These are phyloP conservation scores for Nesogale talazaci DNA, from an alignment of 2,113 vertebrate genomes.

Conservation along the genomic window DNA sequence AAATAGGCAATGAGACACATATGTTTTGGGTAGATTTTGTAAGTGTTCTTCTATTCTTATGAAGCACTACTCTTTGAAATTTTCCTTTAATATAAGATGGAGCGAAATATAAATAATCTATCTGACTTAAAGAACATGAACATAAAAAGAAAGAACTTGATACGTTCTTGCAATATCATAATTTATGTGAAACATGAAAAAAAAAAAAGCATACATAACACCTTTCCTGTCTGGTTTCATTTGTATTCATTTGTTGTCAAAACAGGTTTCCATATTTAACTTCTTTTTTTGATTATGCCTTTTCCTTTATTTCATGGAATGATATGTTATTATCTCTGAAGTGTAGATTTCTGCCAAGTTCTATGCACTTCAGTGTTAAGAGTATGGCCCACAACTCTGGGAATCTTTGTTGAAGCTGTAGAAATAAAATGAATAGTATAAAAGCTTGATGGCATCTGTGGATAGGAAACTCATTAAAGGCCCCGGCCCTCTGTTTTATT, in stretches of 20 bases:
- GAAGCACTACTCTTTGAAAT: constrained; percentile 5
- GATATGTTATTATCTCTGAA: constrained; percentile 87
- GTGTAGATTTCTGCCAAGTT: constrained; percentile 89
- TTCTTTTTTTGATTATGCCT: constrained; percentile 86
- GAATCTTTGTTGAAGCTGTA: constrained; percentile 90
- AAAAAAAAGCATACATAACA: constrained; percentile 80
- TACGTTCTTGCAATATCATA: constrained; percentile 73
- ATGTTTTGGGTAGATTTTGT: constrained; percentile 47
- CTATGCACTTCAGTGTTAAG: constrained; percentile 89
- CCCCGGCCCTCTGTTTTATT: constrained; percentile 92
- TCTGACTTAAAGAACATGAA: constrained; percentile 49
- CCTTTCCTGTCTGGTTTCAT: constrained; percentile 81
- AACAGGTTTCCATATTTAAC: constrained; percentile 88
- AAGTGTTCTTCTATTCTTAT: constrained; percentile 38
- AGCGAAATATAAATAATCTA: constrained; percentile 63
- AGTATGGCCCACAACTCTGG: constrained; percentile 91
- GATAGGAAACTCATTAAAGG: constrained; percentile 93
- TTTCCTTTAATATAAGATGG: constrained; percentile 61
- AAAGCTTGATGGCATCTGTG: constrained; percentile 93
- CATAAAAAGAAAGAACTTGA: constrained; percentile 57
- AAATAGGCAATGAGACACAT: background rate
- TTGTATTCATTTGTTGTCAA: constrained; percentile 86
- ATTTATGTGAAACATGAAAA: constrained; percentile 79
- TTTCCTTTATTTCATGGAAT: constrained; percentile 85
- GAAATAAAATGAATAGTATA: constrained; percentile 92